Percentiles rank a stretch among this genome's conserved stretches.
Conservation (phyloP, 2,113 vertebrate genomes). For the Sander lucioperca region DNA sequence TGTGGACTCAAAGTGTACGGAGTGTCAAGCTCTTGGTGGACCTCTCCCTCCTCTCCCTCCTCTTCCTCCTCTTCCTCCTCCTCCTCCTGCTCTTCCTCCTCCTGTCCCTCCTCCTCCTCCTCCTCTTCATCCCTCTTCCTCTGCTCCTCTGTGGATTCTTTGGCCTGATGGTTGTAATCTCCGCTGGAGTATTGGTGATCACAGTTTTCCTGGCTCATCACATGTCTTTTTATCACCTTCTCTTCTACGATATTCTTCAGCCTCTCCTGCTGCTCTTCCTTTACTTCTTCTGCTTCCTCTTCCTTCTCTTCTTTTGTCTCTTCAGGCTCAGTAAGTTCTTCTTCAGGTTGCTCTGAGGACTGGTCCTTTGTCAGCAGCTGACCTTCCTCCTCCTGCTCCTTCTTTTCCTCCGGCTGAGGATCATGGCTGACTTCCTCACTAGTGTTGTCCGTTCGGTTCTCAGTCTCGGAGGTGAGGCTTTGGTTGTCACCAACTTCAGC, state of each 20-base stretch:
- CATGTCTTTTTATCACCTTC: constrained; percentile 64
- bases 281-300: constrained; percentile 51
- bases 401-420: constrained; percentile 69
- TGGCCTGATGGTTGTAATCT: constrained; percentile 77
- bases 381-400: constrained; percentile 75
- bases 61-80: constrained; percentile 80
- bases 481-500: constrained; percentile 22
- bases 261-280: constrained; percentile 49
- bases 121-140: constrained; percentile 79
- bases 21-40: constrained; percentile 55
- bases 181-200: constrained; percentile 87
- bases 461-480: constrained; percentile 32
- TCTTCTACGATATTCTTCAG: constrained; percentile 54
- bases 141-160: constrained; percentile 77
- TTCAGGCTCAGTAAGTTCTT: constrained; percentile 38
- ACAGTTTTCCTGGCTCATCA: constrained; percentile 78
- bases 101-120: constrained; percentile 76
- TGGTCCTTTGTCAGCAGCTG: constrained; percentile 71
- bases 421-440: constrained; percentile 20
- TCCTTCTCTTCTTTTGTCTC: constrained; percentile 56
- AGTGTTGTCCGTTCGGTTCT: constrained; percentile 47
- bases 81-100: constrained; percentile 56
- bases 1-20: constrained; percentile 61
- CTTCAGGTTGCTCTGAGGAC: constrained; percentile 47
- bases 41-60: constrained; percentile 54